Base-by-base conservation (phyloP, 2,888 invertebrate genomes). In the Amiota mariae region DNA sequence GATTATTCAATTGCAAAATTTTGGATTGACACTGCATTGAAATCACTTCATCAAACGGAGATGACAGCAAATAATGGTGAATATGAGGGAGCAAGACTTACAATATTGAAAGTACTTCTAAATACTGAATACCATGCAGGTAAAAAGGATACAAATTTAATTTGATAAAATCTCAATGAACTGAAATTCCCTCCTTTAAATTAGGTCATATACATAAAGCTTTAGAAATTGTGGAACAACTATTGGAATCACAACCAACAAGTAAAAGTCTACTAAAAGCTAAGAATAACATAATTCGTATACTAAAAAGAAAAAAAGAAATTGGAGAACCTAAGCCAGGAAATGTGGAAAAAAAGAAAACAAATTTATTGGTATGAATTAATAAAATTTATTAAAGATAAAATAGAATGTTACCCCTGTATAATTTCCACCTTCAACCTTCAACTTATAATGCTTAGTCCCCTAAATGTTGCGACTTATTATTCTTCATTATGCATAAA, bases 1-100 rank as follows among this genome's bases (percentile, higher is more conserved):
- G 83, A 87, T 67, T 80, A 83, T 59, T 75, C 78, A 1, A 77
- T 85, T 47, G 88, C 88, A 70, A 88, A 87, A 72, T 82, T 81
- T 68, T 88, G 88, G 87, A 73, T 89, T 67, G 83, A 87, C 73
- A 82, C 85, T 2, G 88, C 88, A 2, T 47, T 85, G 72, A 80
- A 79, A 18, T 88, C 81, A 70, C 68, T 88, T 54, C 2, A 54
- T 48, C 76, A 86, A 71, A 57, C 48, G 61, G 72, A 47, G 15
- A 46, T 46, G 10, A 10, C 61, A 48, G 18, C 70, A 4, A 64
- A 15, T 1, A 48, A 66, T 48, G 20, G 11, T 0, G 48, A 66
- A 48, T 9, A n/a, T 8, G 15, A 15, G 2, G 36, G 57, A 72
- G 59, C 20, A 80, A 78, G 12, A 75, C 74, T 66, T 72, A 79